Evolutionary conservation across 2,113 vertebrate species (phyloP).

Genomic region (Struthidea cinerea): DNA sequence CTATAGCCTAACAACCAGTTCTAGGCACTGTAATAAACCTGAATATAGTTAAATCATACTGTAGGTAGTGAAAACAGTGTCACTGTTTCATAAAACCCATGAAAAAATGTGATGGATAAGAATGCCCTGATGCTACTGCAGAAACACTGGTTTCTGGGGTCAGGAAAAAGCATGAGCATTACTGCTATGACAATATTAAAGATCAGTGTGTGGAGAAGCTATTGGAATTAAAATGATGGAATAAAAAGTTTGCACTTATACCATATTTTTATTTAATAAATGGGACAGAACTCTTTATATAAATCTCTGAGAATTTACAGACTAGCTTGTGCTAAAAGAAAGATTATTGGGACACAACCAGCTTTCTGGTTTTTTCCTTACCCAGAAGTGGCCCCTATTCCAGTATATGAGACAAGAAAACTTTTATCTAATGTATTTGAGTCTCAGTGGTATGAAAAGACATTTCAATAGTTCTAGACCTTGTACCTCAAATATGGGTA

Average conservation of each 20-base stretch:
- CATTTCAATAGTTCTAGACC: neutral
- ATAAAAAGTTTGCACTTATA: neutral
- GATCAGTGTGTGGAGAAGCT: neutral
- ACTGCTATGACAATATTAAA: neutral
- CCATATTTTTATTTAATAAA: neutral
- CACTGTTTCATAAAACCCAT: neutral
- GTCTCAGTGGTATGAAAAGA: neutral
- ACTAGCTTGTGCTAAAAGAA: neutral
- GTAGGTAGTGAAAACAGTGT: neutral
- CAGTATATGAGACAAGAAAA: neutral
- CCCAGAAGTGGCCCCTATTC: neutral
- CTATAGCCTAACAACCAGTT: neutral
- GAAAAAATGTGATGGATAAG: neutral
- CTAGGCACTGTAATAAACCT: neutral
- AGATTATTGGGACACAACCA: neutral
- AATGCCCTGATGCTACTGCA: neutral
- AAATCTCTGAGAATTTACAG: neutral
- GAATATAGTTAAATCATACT: neutral
- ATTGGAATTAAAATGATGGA: neutral
- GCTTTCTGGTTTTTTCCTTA: neutral
- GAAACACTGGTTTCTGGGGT: neutral
- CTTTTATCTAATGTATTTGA: neutral
- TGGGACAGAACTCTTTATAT: neutral
- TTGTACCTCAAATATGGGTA: neutral
- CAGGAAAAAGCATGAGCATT: neutral